phyloP scores from a whole-genome alignment of 2,113 vertebrate species.

The Antennarius striatus region DNA sequence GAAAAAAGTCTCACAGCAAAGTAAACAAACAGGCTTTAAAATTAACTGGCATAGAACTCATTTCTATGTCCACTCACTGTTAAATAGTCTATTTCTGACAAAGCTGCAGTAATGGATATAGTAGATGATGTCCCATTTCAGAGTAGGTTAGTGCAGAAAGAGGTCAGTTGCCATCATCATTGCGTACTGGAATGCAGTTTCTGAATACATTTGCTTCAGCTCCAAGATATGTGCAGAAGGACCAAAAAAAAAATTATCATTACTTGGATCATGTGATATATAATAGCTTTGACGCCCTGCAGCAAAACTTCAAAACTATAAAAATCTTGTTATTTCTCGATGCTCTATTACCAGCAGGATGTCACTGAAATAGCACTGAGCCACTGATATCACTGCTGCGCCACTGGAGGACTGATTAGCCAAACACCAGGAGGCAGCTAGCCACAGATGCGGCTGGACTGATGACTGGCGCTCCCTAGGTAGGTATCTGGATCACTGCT shows the following conservation, averaged over 20 bases:
- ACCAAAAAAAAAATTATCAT: slow-evolving; percentile 3
- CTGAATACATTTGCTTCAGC: slow-evolving; percentile 4
- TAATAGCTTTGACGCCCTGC: slow-evolving; percentile 19
- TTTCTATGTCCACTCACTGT: slow-evolving; percentile 33
- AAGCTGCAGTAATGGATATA: slow-evolving; percentile 18
- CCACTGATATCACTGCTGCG: slow-evolving; percentile 37
- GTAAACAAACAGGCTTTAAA: slow-evolving; percentile 19
- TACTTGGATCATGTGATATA: slow-evolving; percentile 1
- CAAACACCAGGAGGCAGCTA: slow-evolving; percentile 51
- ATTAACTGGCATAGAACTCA: slow-evolving; percentile 24
- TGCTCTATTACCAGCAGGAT: slow-evolving; percentile 22
- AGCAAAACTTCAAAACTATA: slow-evolving; percentile 27
- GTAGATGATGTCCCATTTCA: slow-evolving; percentile 28
- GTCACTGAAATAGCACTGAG: slow-evolving; percentile 30
- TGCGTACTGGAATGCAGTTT: slow-evolving; percentile 7
- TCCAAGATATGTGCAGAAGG: not conserved
- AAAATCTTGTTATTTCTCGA: slow-evolving; percentile 28
- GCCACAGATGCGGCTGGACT: slow-evolving; percentile 41
- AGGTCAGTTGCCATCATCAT: slow-evolving; percentile 24
- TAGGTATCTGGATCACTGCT: slow-evolving; percentile 53
- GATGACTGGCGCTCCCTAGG: slow-evolving; percentile 49
- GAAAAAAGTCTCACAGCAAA: slow-evolving; percentile 15
- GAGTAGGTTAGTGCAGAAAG: slow-evolving; percentile 17
- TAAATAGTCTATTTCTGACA: slow-evolving; percentile 28
- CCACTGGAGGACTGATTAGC: slow-evolving; percentile 51